Evolutionary conservation across 2,888 invertebrate species (phyloP), one percentile per base, ranked within the genome.

Genomic region (Conops quadrifasciatus): DNA sequence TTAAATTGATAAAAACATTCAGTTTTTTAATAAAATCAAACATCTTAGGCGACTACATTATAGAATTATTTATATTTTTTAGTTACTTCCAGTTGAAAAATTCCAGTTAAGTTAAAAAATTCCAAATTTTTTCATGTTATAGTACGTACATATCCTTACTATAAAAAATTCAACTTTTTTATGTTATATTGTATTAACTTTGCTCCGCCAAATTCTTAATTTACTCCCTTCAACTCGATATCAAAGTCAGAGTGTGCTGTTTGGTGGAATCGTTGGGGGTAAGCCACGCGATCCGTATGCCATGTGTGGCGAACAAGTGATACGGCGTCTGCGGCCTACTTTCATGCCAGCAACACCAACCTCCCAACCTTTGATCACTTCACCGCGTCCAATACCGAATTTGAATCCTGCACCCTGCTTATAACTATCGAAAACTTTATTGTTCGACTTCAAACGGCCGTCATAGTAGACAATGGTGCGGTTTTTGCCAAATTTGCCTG

Each of bases 341-440:
- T 94, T 95, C 97, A 98, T 97, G 64, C 97, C 96, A 53, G 87
- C 87, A n/a, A 96, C 87, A 66, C 95, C 97, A 49, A 92, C 86
- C 81, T 97, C 96, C 96, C 95, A 96, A 16, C 94, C 96, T 78
- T 91, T 91, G 81, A 97, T 96, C 0, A 96, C 96, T 84, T 96
- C 95, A 74, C 92, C 92, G 63, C 89, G 89, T 0, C 96, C 96
- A 16, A 97, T 87, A 28, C 90, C 88, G 87, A 97, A 96, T 85
- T 92, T 92, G 85, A 96, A 95, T 1, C 95, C 95, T 24, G 91
- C 90, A 0, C 96, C 96, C 76, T 90, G 89, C 43, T 85, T 87
- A 63, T 90, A 88, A 75, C 91, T 89, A 85, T 98, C 97, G 80
- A 97, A 97, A 83, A 93, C 89, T 86, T 95, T 95, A 84, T 94